These are phyloP conservation scores for Lacanobia oleracea DNA, from an alignment of 2,888 invertebrate species.

Conservation along the genomic window DNA sequence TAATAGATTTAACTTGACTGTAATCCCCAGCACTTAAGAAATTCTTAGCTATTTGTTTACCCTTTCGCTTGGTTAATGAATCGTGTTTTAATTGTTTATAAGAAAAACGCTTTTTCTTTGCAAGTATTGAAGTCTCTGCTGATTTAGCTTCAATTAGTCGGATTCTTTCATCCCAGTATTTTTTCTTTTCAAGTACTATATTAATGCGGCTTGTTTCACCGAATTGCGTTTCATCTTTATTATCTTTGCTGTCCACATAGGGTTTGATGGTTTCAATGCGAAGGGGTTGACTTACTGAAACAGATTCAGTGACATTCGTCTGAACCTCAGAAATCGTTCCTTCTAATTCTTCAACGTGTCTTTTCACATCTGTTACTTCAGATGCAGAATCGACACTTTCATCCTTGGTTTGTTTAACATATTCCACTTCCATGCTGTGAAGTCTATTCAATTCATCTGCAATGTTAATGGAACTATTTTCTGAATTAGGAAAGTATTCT, in stretches of 20 bases:
- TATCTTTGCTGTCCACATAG: slow-evolving; percentile 49
- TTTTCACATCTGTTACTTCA: slow-evolving; percentile 89
- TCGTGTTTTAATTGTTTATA: slow-evolving; percentile 83
- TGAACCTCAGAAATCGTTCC: slow-evolving; percentile 90
- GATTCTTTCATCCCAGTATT: slow-evolving; percentile 89
- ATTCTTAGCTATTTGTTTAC: slow-evolving; percentile 84
- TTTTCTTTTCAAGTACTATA: slow-evolving; percentile 87
- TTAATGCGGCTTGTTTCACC: slow-evolving; percentile 77
- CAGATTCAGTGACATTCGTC: slow-evolving; percentile 88
- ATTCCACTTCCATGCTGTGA: slow-evolving; percentile 67
- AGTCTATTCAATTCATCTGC: slow-evolving; percentile 70
- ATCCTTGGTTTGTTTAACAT: slow-evolving; percentile 71
- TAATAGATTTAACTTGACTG: slow-evolving; percentile 66
- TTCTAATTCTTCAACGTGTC: slow-evolving; percentile 82
- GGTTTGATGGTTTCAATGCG: slow-evolving; percentile 67
- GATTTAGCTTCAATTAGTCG: slow-evolving; percentile 84
- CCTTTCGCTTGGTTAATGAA: slow-evolving; percentile 85
- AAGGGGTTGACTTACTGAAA: slow-evolving; percentile 89
- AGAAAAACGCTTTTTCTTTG: slow-evolving; percentile 79
- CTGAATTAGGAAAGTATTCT: slow-evolving; percentile 81
- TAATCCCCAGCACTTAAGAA: slow-evolving; percentile 75
- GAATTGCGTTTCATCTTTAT: slow-evolving; percentile 75
- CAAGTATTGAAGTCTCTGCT: slow-evolving; percentile 77
- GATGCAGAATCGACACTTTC: slow-evolving; percentile 88
- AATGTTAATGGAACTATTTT: slow-evolving; percentile 71